Base-by-base conservation (phyloP, 2,888 invertebrate genomes). In the Lepidonotus clava region DNA sequence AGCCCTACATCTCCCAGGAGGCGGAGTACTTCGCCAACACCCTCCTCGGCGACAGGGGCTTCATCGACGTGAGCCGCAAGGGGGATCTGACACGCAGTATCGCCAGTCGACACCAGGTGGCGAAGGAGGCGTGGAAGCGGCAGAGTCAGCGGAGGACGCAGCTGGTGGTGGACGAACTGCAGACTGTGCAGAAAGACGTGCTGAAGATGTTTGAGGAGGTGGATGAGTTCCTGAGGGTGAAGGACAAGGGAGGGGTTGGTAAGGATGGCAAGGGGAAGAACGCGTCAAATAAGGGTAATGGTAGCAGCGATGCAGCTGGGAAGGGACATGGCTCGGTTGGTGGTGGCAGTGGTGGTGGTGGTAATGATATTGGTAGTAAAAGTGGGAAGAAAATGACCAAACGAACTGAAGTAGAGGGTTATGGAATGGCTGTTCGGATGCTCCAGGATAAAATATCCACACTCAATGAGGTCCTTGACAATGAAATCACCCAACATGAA, bases 1-100 rank as follows among this genome's bases (percentile, higher is more conserved):
- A 85, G 76, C 34, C 28, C 46, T 85, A 85, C 76, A 85, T 85
- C 46, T 34, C n/a, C 11, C 66, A 40, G 28, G 80, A 80, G 46
- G 80, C 80, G 14, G 46, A 46, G 46, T 80, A 80, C 28, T 8
- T n/a, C 46, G 34, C 80, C 24, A 80, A 80, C 28, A 46, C 46
- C 46, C 51, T 80, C 5, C 34, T 80, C 5, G 41, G 46, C 1
- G 80, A 80, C 2, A 41, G 18, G 32, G 80, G 46, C 80, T 80
- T n/a, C 28, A 80, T 80, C 8, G 80, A 80, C 28, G 21, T 24
- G 11, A 18, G 28, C 0, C 80, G 80, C 41, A 80, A 80, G 28
- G 80, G 1, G 8, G 83, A 83, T 18, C 56, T 83, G 4, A 34
- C 24, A 4, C 34, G 24, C 1, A 83, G 21, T 18, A 53, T 83